Percentiles rank a stretch among this genome's conserved stretches.
These are phyloP conservation scores for Noctua janthina DNA, from an alignment of 2,888 invertebrate genomes.

Conservation along the genomic window DNA sequence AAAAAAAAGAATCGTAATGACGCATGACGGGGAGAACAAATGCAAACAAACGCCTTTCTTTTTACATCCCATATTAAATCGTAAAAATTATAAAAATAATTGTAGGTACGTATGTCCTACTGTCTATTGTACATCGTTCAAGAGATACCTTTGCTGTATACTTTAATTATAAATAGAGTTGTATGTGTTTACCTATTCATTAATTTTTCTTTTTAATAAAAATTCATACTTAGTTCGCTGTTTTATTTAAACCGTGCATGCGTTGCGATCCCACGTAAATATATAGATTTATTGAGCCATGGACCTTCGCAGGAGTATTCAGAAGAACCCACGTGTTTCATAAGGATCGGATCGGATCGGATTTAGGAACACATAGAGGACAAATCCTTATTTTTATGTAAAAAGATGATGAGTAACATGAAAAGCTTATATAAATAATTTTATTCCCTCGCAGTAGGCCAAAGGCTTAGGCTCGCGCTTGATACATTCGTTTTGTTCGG, in stretches of 20 bases:
- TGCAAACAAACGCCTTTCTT: too few species aligned
- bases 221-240: not conserved
- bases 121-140: not conserved
- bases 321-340: not conserved
- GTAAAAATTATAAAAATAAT: too few species aligned
- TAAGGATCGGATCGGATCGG: not conserved
- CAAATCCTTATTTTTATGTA: not conserved
- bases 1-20: too few species aligned
- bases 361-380: not conserved
- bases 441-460: too few species aligned
- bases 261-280: not conserved
- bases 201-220: not conserved
- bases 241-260: not conserved
- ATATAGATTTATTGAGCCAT: too few species aligned
- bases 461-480: too few species aligned
- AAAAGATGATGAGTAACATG: too few species aligned
- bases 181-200: not conserved
- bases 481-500: too few species aligned
- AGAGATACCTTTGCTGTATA: not conserved
- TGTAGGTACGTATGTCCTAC: not conserved
- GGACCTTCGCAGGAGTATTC: not conserved
- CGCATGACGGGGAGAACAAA: too few species aligned
- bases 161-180: not conserved
- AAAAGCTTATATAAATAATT: too few species aligned
- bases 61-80: too few species aligned